phyloP scores from a whole-genome alignment of 2,888 invertebrate genomes.

The Hirudinaria manillensis region DNA sequence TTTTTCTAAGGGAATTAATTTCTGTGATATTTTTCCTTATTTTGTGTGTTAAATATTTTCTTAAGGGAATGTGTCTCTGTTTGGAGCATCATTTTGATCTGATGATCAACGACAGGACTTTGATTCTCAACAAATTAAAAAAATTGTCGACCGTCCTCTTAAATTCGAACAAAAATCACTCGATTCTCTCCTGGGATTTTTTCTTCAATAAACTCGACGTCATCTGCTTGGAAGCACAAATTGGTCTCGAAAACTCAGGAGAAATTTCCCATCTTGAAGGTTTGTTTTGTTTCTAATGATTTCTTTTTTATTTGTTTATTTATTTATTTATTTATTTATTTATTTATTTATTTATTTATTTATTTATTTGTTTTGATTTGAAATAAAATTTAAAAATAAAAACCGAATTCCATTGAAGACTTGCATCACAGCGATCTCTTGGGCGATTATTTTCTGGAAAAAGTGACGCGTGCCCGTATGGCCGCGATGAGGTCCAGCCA shows the following conservation, averaged over 20 bases:
- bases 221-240: conserved; percentile 88
- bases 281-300: conserved; percentile 48
- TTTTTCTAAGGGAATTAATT: not conserved
- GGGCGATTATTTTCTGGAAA: conserved; percentile 76
- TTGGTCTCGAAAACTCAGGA: conserved; percentile 65
- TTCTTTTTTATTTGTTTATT: conserved; percentile 13
- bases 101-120: conserved; percentile 89
- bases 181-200: conserved; percentile 92
- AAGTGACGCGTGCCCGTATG: conserved; percentile 80
- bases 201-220: conserved; percentile 93
- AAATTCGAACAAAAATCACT: conserved; percentile 67
- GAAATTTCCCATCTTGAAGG: conserved; percentile 78
- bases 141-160: conserved; percentile 74
- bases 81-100: conserved; percentile 96
- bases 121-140: conserved; percentile 89
- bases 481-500: conserved; percentile 57
- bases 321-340: not conserved
- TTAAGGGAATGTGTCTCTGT: conserved; percentile 73
- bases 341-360: not conserved
- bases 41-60: not conserved
- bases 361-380: not conserved
- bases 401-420: conserved; percentile 59
- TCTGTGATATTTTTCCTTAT: not conserved
- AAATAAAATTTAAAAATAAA: not conserved
- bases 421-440: conserved; percentile 79